Conservation (phyloP, 92 coral and sea anemone genomes). For the Umimayanthus chanpuru region DNA sequence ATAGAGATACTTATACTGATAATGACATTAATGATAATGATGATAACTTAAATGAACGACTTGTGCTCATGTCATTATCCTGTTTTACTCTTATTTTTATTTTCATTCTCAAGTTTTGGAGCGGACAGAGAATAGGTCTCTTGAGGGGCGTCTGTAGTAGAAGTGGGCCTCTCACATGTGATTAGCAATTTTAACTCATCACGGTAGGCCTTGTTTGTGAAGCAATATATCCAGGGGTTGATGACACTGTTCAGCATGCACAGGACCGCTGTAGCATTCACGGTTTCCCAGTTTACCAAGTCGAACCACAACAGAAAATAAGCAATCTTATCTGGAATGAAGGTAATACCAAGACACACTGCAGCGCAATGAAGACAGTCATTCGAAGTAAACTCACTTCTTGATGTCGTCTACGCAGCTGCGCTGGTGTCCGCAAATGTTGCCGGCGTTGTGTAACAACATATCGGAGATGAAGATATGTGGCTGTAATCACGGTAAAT, state of each 20-base stretch:
- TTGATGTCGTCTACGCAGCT: not conserved
- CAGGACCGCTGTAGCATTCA: not conserved
- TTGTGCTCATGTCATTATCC: too few relatives aligned
- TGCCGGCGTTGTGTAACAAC: not conserved
- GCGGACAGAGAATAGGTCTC: not conserved
- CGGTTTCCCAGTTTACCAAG: not conserved
- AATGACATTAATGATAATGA: too few relatives aligned
- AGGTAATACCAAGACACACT: not conserved
- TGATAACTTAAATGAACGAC: too few relatives aligned
- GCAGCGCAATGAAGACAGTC: not conserved
- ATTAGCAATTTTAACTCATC: not conserved
- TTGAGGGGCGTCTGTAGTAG: not conserved
- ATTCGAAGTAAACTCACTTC: not conserved
- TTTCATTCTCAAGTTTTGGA: not conserved
- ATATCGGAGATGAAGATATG: constrained; percentile 1
- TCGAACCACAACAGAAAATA: not conserved
- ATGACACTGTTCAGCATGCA: not conserved
- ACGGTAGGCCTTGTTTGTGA: not conserved
- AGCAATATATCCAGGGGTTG: not conserved
- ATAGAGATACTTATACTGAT: too few relatives aligned
- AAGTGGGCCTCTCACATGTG: not conserved
- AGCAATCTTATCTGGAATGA: not conserved
- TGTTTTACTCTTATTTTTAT: too few relatives aligned
- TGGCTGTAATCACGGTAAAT: not conserved
- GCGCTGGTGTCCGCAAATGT: not conserved